Base-by-base conservation (phyloP, 1,140 invertebrate species). In the Micrasema minimum region DNA sequence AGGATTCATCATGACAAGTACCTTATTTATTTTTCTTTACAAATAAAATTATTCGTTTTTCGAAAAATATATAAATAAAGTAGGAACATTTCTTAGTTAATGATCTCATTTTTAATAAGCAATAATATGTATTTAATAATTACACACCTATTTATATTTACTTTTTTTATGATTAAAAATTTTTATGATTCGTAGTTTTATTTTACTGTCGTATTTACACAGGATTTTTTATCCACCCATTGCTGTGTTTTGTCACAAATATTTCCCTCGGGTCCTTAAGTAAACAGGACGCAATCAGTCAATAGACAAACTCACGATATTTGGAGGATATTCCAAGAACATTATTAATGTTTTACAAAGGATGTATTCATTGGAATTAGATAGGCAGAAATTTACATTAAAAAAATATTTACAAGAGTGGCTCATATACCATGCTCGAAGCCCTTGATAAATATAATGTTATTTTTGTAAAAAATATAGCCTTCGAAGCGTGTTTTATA, bases 211-310 rank as follows among this genome's bases (percentile, higher is more conserved):
- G n/a, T n/a, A n/a, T n/a, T n/a, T n/a, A 31, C 26, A 2, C 26
- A 31, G 7, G 3, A 31, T 31, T 31, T 31, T 7, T 31, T 31
- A 31, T 7, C 2, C 26, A 31, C 7, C 26, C 26, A 31, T 31
- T 31, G 26, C 26, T n/a, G 6, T 46, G n/a, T n/a, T 46, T n/a
- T 46, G 43, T 6, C 3, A n/a, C n/a, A n/a, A 46, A 46, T 46
- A 46, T 46, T 46, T 35, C 26, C 23, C 51, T 23, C 11, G 7
- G 10, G 51, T 12, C 51, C 22, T 2, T 14, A 6, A n/a, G 23
- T n/a, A 53, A 53, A 53, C 51, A 53, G 51, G 26, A 46, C 43
- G 43, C 43, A n/a, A n/a, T 53, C 51, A 31, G 11, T 53, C 22
- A 35, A 53, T 31, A 53, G 51, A 53, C 51, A 53, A n/a, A 53